A percentile compares a stretch with the other conserved stretches of the same genome.
Evolutionary conservation across 2,113 vertebrate species (phyloP).

Genomic region (Notiomystis cincta): DNA sequence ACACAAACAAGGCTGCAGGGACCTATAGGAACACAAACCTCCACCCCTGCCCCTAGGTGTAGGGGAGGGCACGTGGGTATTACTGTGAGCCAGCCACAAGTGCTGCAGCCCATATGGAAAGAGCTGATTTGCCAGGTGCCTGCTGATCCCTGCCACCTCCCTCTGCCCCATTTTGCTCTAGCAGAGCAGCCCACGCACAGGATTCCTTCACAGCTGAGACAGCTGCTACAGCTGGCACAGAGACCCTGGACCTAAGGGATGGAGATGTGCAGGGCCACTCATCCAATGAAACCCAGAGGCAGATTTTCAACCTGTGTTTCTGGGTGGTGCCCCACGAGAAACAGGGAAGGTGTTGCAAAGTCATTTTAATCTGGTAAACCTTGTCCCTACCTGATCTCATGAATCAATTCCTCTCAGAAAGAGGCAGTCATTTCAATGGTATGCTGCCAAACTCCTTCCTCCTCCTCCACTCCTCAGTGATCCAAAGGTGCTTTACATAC

Average conservation of each 20-base stretch:
- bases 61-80: background rate
- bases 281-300: rapidly evolving
- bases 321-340: background rate
- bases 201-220: background rate
- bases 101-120: background rate
- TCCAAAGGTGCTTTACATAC: background rate
- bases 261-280: background rate
- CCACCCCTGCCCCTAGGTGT: background rate
- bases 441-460: background rate
- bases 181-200: rapidly evolving
- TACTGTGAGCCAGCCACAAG: rapidly evolving
- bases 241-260: background rate
- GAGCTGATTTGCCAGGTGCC: background rate
- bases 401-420: background rate
- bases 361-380: background rate
- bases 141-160: background rate
- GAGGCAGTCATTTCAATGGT: background rate
- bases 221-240: background rate
- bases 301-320: background rate
- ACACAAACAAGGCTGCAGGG: rapidly evolving
- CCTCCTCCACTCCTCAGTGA: background rate
- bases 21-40: background rate
- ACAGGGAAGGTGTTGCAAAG: background rate
- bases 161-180: background rate
- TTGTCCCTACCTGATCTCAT: background rate